A percentile compares a stretch with the other conserved stretches of the same genome.
Evolutionary conservation across 2,113 vertebrate species (phyloP).

Genomic region (Heloderma charlesbogerti): DNA sequence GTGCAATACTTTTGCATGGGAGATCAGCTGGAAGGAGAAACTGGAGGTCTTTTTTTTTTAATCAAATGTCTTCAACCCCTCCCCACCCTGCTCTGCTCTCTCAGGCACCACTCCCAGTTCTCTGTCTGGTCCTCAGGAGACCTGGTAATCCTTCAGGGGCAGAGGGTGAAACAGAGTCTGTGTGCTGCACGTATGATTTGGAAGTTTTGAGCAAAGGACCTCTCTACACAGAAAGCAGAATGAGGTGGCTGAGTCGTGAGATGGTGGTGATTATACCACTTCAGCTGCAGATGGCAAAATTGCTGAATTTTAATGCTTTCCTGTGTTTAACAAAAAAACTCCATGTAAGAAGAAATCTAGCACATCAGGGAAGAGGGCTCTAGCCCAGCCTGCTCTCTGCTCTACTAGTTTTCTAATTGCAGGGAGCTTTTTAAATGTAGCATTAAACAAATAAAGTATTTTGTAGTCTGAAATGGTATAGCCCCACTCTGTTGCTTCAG

Average conservation of each 20-base stretch:
- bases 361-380: neutral
- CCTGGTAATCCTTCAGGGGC: neutral
- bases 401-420: neutral
- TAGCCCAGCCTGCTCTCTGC: neutral
- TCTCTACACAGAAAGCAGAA: neutral
- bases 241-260: too few relatives aligned
- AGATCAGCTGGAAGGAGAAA: too few relatives aligned
- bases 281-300: neutral
- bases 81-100: too few relatives aligned
- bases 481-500: neutral
- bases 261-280: too few relatives aligned
- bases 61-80: too few relatives aligned
- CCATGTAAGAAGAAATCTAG: neutral
- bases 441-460: neutral
- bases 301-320: neutral
- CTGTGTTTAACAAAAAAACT: neutral
- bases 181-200: neutral
- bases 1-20: too few relatives aligned
- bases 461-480: neutral
- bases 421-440: neutral
- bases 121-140: constrained; percentile 6
- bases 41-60: too few relatives aligned
- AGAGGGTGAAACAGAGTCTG: neutral
- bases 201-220: neutral
- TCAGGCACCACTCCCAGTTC: too few relatives aligned